Evolutionary conservation across 2,888 invertebrate genomes (phyloP).

Genomic region (Acronicta alni): DNA sequence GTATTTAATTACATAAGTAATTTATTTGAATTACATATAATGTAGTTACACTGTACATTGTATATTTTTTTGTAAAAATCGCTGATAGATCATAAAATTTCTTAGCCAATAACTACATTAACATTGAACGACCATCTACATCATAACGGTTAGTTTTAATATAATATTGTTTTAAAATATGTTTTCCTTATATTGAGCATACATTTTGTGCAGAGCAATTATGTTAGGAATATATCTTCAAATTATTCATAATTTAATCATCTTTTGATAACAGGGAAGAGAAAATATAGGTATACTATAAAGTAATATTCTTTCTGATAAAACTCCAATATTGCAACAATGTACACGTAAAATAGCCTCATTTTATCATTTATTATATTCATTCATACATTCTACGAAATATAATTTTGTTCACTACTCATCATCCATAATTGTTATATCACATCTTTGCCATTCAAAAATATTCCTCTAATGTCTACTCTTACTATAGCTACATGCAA

Average conservation of each 20-base stretch:
- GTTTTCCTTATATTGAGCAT: slow-evolving; percentile 65
- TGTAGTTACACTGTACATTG: slow-evolving; percentile 56
- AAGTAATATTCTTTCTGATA: slow-evolving; percentile 40
- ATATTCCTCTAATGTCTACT: slow-evolving; percentile 55
- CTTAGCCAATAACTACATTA: slow-evolving; percentile 52
- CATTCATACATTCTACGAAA: slow-evolving; percentile 35
- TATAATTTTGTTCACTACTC: slow-evolving; percentile 56
- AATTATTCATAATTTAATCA: slow-evolving; percentile 29
- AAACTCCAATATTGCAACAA: slow-evolving; percentile 54
- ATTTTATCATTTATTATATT: slow-evolving; percentile 42
- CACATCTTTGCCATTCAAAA: slow-evolving; percentile 65
- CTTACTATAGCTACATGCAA: slow-evolving; percentile 54
- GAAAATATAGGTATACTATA: slow-evolving; percentile 17
- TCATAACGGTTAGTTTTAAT: slow-evolving; percentile 40
- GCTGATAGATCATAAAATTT: slow-evolving; percentile 48
- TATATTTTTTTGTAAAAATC: slow-evolving; percentile 56
- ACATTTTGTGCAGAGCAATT: slow-evolving; percentile 65
- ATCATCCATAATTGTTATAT: slow-evolving; percentile 65
- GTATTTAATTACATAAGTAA: slow-evolving; percentile 45
- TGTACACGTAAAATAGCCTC: slow-evolving; percentile 52
- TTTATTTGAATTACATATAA: slow-evolving; percentile 50
- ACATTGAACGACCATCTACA: slow-evolving; percentile 48
- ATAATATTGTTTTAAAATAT: slow-evolving; percentile 49
- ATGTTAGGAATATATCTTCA: slow-evolving; percentile 33
- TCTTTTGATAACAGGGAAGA: slow-evolving; percentile 31